Base-by-base conservation (phyloP, 2,888 invertebrate genomes). In the Caprella mutica region DNA sequence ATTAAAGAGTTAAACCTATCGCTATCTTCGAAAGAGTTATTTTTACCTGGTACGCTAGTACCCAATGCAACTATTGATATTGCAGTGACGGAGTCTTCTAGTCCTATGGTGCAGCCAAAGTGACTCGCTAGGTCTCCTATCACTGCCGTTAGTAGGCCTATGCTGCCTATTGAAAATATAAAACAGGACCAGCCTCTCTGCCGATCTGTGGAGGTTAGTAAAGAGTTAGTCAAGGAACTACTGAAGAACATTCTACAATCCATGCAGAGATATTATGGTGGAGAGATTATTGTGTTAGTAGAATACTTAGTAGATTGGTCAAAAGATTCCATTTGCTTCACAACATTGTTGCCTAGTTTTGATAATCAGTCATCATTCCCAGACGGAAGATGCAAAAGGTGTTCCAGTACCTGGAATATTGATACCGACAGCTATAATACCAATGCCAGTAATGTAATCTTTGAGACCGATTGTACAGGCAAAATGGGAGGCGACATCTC, bases 21-120 rank as follows among this genome's bases (percentile, higher is more conserved):
- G n/a, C n/a, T n/a, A n/a, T n/a, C n/a, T n/a, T n/a, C n/a, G n/a
- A n/a, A n/a, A n/a, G n/a, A n/a, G n/a, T n/a, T n/a, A n/a, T n/a
- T n/a, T n/a, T n/a, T 48, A 76, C 76, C 76, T 72, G 81, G 81
- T 44, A 81, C 73, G 69, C 78, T 78, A 12, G 81, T 81, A 65
- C 81, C 81, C 55, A 81, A 72, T 19, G 81, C 81, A 5, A 81
- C 81, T 67, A 81, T 77, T 17, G 78, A 76, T 66, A 81, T 77
- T 54, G 81, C 80, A 17, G 80, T 81, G 29, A 81, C 77, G 5
- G 78, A 70, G 69, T 81, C 81, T 69, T 77, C 76, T 26, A 81
- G 71, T 39, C 79, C 80, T 55, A 80, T 74, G 35, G 79, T 79
- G 70, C 81, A 81, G 33, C 81, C 81, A 69, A 81, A 79, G 66